These are phyloP conservation scores for Potorous gilbertii DNA, from an alignment of 2,797 vertebrate species.

Conservation along the genomic window DNA sequence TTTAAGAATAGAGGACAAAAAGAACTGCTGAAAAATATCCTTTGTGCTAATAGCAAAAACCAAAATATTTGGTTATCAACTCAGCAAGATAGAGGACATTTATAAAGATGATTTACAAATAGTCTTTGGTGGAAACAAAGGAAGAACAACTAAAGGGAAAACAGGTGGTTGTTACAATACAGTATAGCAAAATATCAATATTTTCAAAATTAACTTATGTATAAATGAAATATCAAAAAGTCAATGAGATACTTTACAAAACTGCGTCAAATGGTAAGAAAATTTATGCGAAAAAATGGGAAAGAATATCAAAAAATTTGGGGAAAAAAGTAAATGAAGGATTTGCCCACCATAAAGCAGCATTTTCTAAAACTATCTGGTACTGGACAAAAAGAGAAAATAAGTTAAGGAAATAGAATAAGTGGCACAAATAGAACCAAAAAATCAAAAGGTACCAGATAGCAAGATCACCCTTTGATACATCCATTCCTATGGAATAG, in stretches of 20 bases:
- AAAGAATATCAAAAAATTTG: neutral
- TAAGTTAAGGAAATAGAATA: neutral
- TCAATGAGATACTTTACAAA: neutral
- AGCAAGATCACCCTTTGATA: neutral
- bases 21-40: neutral
- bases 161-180: neutral
- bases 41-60: neutral
- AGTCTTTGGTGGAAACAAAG: neutral
- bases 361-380: neutral
- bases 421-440: neutral
- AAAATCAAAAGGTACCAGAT: neutral
- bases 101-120: neutral
- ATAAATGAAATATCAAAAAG: neutral
- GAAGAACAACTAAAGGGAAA: neutral
- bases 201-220: neutral
- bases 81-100: neutral
- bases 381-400: neutral
- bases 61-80: neutral
- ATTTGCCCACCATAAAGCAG: neutral
- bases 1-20: neutral
- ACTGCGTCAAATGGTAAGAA: neutral
- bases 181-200: neutral
- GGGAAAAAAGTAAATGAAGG: neutral
- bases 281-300: neutral
- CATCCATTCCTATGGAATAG: neutral